Conservation (phyloP, 2,113 vertebrate genomes). For the Corapipo altera region DNA sequence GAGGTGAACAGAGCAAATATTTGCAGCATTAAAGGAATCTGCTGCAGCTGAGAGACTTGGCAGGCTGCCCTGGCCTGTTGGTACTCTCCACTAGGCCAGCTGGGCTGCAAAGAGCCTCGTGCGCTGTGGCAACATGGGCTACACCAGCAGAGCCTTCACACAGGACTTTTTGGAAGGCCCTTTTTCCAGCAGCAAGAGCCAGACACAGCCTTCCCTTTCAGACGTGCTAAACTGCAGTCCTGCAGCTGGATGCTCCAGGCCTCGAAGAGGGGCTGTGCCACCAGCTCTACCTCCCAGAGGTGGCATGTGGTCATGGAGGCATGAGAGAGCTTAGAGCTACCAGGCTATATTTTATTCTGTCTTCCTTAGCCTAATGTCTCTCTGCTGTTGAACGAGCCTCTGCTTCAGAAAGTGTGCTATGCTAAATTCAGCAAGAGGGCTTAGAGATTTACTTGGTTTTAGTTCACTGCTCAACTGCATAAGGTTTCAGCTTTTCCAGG, state of each 20-base stretch:
- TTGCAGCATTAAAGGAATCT: neutral
- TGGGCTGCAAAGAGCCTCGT: accelerated
- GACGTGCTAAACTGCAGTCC: neutral
- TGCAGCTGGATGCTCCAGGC: neutral
- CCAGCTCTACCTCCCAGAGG: neutral
- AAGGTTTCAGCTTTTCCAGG: neutral
- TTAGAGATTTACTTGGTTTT: neutral
- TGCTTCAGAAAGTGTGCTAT: neutral
- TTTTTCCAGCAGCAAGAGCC: neutral
- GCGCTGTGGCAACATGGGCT: accelerated
- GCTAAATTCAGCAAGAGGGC: neutral
- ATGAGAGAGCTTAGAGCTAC: neutral
- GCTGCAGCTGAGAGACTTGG: neutral
- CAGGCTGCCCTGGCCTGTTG: neutral
- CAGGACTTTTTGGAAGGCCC: neutral
- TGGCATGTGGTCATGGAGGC: no score
- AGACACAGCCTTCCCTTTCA: neutral
- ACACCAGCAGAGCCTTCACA: neutral
- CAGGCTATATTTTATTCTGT: accelerated
- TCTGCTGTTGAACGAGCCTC: neutral
- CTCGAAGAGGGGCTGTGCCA: neutral
- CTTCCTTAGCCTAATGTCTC: neutral
- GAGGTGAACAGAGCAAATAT: neutral
- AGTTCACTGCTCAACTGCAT: neutral
- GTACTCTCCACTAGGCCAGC: neutral